Base-by-base conservation (phyloP, 64 coral and sea anemone genomes). In the Astreopora myriophthalma region DNA sequence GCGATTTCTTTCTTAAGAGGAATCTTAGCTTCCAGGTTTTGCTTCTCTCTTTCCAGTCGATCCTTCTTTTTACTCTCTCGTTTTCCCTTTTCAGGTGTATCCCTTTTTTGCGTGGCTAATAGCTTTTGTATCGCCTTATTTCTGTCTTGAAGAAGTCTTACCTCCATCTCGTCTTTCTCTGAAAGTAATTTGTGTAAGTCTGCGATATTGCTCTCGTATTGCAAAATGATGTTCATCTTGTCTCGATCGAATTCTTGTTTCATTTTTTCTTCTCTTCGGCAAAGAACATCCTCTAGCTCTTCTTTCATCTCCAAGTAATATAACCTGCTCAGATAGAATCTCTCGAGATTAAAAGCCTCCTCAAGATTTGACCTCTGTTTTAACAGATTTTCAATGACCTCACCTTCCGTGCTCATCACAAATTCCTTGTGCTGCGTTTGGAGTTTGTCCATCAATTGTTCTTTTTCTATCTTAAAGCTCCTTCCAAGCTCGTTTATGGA, bases 281-380 rank as follows among this genome's bases (percentile, higher is more conserved):
- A 71, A 30, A 96, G 71, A 63, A 87, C 28, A 34, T 90, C 84
- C 13, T 96, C 81, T 7, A 99, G 33, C 62, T 99, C 97, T 52
- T 99, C 97, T 49, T 91, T 95, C 97, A 99, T 99, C 73, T 99
- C 97, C 51, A 87, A 36, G 83, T 96, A 91, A 57, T 99, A 99
- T 55, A 99, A 35, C 20, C 97, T 79, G 87, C 97, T 86, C 14
- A 99, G 48, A 31, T 91, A 81, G 73, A 99, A 99, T 44, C 97
- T 72, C 72, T 99, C 97, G 12, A 90, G 2, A 32, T 93, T 93
- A 20, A 95, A 57, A 14, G 91, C 94, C 11, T 99, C 90, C 91
- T 99, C 94, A 29, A 99, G 51, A 36, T 68, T 64, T 31, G 80
- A 66, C 61, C 91, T 99, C 74, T 96, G 86, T 29, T 72, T 88